A percentile compares a stretch with the other conserved stretches of the same genome.
These are phyloP conservation scores for Temnothorax ravouxi DNA, from an alignment of 2,888 invertebrate species.

Conservation along the genomic window DNA sequence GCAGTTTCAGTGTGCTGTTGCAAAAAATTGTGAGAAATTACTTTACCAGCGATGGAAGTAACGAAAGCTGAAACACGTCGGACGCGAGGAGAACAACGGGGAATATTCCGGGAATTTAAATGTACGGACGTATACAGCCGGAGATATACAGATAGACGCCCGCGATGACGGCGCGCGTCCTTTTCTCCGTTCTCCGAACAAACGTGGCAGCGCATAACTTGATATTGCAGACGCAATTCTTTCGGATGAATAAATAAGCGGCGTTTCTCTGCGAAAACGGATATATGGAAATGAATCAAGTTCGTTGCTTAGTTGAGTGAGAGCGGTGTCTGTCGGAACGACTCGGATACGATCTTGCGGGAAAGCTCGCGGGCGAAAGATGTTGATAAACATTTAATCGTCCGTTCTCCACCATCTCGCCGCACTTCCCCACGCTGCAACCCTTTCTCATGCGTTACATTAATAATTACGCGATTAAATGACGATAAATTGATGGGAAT, in stretches of 20 bases:
- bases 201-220: slow-evolving; percentile 34
- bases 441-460: not conserved
- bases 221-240: slow-evolving; percentile 31
- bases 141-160: slow-evolving; percentile 8
- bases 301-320: not conserved
- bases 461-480: slow-evolving; percentile 22
- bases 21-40: slow-evolving; percentile 27
- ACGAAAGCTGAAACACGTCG: not conserved
- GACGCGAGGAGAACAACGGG: not conserved
- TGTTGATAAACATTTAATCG: slow-evolving; percentile 30
- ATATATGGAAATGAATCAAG: slow-evolving; percentile 51
- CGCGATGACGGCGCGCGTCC: not conserved
- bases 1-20: not conserved
- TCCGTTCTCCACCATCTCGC: not conserved
- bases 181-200: slow-evolving; percentile 5
- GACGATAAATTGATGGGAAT: slow-evolving; percentile 14
- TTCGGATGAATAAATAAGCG: slow-evolving; percentile 42
- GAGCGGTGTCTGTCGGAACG: not conserved
- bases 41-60: slow-evolving; percentile 1
- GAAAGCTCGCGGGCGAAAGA: slow-evolving; percentile 1
- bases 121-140: not conserved
- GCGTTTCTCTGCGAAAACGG: not conserved
- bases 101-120: slow-evolving; percentile 37
- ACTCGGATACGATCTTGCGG: not conserved
- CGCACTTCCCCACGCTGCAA: not conserved